Evolutionary conservation across 2,797 vertebrate genomes (phyloP).

Genomic region (Chelon auratus): DNA sequence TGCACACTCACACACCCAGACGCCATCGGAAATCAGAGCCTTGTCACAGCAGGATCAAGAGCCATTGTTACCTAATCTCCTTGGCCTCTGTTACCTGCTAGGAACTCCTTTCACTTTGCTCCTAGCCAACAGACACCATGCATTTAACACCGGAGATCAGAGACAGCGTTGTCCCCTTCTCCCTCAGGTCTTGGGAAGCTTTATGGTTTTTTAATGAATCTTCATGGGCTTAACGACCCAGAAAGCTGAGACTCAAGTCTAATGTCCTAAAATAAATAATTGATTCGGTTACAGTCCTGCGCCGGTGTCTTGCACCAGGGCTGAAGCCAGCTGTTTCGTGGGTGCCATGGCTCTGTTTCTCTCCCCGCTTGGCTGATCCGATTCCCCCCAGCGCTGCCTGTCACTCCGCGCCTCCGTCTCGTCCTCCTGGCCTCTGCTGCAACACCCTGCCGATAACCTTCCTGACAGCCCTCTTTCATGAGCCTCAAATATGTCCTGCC

Average conservation of each 20-base stretch:
- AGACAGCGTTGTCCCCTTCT: constrained; percentile 39
- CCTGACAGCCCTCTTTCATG: constrained; percentile 76
- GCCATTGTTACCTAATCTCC: constrained; percentile 70
- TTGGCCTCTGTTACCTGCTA: constrained; percentile 59
- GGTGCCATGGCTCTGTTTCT: constrained; percentile 30
- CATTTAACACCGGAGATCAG: constrained; percentile 71
- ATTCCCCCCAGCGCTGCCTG: constrained; percentile 32
- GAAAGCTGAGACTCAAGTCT: constrained; percentile 63
- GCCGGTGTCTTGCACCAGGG: constrained; percentile 24
- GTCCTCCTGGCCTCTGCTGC: constrained; percentile 59
- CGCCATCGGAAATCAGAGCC: constrained; percentile 60
- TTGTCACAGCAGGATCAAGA: constrained; percentile 48
- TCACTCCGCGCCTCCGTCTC: constrained; percentile 39
- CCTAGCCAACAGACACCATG: constrained; percentile 42
- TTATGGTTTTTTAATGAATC: constrained; percentile 79
- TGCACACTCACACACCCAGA: constrained; percentile 39
- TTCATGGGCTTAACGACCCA: constrained; percentile 68
- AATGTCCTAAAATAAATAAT: constrained; percentile 76
- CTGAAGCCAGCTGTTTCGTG: constrained; percentile 61
- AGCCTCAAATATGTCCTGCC: constrained; percentile 64
- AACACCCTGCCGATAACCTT: constrained; percentile 74
- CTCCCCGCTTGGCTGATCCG: constrained; percentile 36
- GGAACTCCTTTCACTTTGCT: constrained; percentile 61
- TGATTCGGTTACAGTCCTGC: constrained; percentile 65
- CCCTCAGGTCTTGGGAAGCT: constrained; percentile 54